Evolutionary conservation across 2,113 vertebrate genomes (phyloP), one percentile per base, ranked within the genome.

Genomic region (Sphyrna mokarran): DNA sequence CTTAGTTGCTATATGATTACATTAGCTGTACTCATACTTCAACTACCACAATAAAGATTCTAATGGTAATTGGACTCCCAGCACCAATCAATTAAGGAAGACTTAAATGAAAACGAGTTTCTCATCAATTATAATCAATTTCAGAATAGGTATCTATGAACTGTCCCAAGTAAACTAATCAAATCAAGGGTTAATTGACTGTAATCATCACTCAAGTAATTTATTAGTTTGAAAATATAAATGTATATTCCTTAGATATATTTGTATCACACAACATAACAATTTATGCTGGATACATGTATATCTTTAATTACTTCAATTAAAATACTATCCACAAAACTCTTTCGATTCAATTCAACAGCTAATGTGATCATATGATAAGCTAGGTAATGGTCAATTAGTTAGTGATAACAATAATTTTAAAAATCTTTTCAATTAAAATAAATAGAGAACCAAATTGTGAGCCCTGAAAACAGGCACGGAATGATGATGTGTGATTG

Each of bases 291-390:
- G 16, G n/a, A 43, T 37, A 29, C 37, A 63, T 61, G 13, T 58
- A 61, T 91, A 61, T 10, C n/a, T 91, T 91, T 93, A 93, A 66
- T 93, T 66, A 93, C 80, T 20, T 66, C 18, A 90, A 63, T 58
- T 90, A 90, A 91, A 58, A 54, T 89, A 18, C 22, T 6, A 91
- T 91, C n/a, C 61, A 63, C n/a, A n/a, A n/a, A 66, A 18, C 58
- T 37, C 58, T 37, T 0, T 91, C 37, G 14, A n/a, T 91, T 63
- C 13, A 91, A 63, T 63, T 29, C n/a, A 91, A 93, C 16, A 22
- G 43, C 6, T 89, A 89, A 66, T 33, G 33, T 29, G n/a, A 6
- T 63, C 66, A 93, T 66, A 68, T 37, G n/a, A 66, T 93, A 20
- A 68, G 61, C n/a, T 63, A 61, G 33, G 54, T 14, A 90, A 90